phyloP scores from a whole-genome alignment of 2,888 invertebrate genomes.

The Ditula angustiorana region DNA sequence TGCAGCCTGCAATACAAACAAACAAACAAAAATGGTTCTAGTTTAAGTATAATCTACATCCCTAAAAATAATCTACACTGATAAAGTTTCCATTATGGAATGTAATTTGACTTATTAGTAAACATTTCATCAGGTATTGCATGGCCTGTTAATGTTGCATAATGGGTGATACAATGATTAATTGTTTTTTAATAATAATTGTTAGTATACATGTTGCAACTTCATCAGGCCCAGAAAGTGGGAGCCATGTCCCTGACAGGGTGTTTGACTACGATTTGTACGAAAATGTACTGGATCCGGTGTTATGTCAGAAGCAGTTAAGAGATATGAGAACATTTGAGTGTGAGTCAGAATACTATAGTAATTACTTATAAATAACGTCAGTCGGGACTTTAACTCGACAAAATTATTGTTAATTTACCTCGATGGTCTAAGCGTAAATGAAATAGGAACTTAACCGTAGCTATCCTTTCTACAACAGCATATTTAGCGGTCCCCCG shows the following conservation, averaged over 20 bases:
- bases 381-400: too few species aligned
- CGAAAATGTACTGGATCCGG: constrained; percentile 1
- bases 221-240: neutral
- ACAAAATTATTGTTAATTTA: too few species aligned
- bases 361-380: too few species aligned
- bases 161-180: neutral
- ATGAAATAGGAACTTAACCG: too few species aligned
- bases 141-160: neutral
- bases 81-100: neutral
- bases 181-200: neutral
- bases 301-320: neutral
- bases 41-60: neutral
- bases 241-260: neutral
- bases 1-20: too few species aligned
- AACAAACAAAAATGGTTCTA: neutral
- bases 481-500: too few species aligned
- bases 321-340: neutral
- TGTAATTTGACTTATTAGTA: neutral
- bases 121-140: neutral
- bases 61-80: neutral
- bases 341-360: neutral
- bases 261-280: neutral
- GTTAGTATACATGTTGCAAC: neutral
- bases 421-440: too few species aligned
- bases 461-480: too few species aligned